A percentile compares a stretch with the other conserved stretches of the same genome.
These are phyloP conservation scores for Petrocephalus zakoni DNA, from an alignment of 2,113 vertebrate genomes.

Conservation along the genomic window DNA sequence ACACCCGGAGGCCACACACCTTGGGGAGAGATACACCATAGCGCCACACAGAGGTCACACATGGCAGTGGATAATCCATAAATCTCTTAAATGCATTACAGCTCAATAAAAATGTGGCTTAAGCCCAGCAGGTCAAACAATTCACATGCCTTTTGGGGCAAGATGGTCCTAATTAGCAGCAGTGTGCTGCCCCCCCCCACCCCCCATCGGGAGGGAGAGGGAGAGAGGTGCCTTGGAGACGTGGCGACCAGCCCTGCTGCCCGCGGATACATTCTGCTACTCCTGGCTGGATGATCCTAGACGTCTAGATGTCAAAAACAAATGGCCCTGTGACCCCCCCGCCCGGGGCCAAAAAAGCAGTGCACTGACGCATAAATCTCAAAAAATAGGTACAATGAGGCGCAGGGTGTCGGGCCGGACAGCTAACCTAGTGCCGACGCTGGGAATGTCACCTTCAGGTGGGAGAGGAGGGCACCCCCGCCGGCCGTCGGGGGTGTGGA, in stretches of 20 bases:
- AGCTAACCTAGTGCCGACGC: background rate
- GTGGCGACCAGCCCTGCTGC: background rate
- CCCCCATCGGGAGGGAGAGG: background rate
- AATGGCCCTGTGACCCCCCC: background rate
- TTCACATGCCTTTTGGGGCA: constrained; percentile 14
- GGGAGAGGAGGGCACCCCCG: constrained; percentile 34
- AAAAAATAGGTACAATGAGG: constrained; percentile 15
- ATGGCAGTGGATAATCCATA: background rate
- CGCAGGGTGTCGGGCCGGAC: background rate
- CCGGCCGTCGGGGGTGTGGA: constrained; percentile 54
- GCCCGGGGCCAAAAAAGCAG: background rate
- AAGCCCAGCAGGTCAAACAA: constrained; percentile 19
- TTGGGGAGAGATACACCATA: background rate
- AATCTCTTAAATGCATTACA: constrained; percentile 24
- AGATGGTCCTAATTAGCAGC: constrained; percentile 20
- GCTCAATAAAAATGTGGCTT: constrained; percentile 20
- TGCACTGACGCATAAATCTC: background rate
- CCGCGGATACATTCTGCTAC: too few relatives aligned
- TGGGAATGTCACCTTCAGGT: background rate
- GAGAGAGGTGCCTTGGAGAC: background rate
- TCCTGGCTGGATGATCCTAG: background rate
- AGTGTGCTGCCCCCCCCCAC: background rate
- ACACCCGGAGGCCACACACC: background rate
- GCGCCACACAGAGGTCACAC: background rate
- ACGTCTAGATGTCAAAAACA: background rate